These are phyloP conservation scores for Halictus ligatus DNA, from an alignment of 2,888 invertebrate genomes.

Conservation along the genomic window DNA sequence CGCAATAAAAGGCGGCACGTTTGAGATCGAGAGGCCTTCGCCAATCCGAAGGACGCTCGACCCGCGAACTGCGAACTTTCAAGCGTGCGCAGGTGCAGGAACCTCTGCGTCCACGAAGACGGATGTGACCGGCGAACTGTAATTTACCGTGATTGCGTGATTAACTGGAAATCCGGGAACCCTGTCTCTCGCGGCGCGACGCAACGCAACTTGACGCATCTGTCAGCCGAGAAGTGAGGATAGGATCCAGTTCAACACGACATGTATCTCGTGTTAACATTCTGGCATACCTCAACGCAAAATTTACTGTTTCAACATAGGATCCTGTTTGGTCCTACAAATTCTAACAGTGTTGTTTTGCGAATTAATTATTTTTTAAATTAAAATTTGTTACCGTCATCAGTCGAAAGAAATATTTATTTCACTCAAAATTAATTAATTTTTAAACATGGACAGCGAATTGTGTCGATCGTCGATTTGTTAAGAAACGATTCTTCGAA, in stretches of 20 bases:
- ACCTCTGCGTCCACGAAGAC: neutral
- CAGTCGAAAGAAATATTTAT: no score
- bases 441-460: no score
- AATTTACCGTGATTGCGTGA: neutral
- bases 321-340: no score
- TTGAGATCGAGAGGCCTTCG: neutral
- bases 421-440: no score
- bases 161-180: neutral
- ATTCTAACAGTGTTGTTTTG: no score
- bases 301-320: neutral
- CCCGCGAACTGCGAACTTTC: neutral
- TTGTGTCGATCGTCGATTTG: no score
- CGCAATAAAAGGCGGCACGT: neutral
- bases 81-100: neutral
- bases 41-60: neutral
- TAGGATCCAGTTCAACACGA: neutral
- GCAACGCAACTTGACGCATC: neutral
- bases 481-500: no score
- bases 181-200: neutral
- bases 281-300: neutral
- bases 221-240: neutral
- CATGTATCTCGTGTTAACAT: neutral
- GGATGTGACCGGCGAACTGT: neutral
- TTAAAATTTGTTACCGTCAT: no score
- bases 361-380: no score